Evolutionary conservation across 2,888 invertebrate species (phyloP), one percentile per base, ranked within the genome.

Genomic region (Eugnorisma glareosa): DNA sequence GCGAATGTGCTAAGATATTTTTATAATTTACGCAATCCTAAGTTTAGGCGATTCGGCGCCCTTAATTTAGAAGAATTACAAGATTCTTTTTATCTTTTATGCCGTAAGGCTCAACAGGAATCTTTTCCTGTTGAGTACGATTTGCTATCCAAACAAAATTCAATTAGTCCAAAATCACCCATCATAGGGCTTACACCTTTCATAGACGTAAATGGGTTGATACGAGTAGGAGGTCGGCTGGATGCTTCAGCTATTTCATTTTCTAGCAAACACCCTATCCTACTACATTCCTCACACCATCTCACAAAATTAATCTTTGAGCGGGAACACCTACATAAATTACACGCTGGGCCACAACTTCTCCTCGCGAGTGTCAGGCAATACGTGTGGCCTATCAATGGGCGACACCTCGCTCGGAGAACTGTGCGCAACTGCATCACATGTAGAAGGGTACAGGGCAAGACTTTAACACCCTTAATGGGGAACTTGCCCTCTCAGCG

Each of bases 261-360:
- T 59, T 0, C 6, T 6, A 28, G 28, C 57, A 63, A 37, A 2
- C 64, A n/a, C 15, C 37, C 28, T 64, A 15, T n/a, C n/a, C 5
- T 64, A 37, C 37, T 64, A n/a, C 63, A 37, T 64, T 24, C 37
- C 37, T 64, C 37, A 1, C 64, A 64, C 64, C 64, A 64, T 64
- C n/a, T 64, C n/a, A 64, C 64, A 64, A 37, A 64, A n/a, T 64
- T 37, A 40, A 64, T 64, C 37, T 40, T 40, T 37, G 64, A 40
- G 37, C 37, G 64, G 37, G 64, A 64, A 37, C 64, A 64, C n/a
- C n/a, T n/a, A n/a, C n/a, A n/a, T n/a, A n/a, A n/a, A n/a, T n/a
- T n/a, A n/a, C n/a, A n/a, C n/a, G n/a, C n/a, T n/a, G n/a, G n/a
- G n/a, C n/a, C n/a, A n/a, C n/a, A n/a, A 10, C 24, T 35, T 18